A percentile compares a stretch with the other conserved stretches of the same genome.
phyloP scores from a whole-genome alignment of 1,140 invertebrate species.

The Neodiprion fabricii region DNA sequence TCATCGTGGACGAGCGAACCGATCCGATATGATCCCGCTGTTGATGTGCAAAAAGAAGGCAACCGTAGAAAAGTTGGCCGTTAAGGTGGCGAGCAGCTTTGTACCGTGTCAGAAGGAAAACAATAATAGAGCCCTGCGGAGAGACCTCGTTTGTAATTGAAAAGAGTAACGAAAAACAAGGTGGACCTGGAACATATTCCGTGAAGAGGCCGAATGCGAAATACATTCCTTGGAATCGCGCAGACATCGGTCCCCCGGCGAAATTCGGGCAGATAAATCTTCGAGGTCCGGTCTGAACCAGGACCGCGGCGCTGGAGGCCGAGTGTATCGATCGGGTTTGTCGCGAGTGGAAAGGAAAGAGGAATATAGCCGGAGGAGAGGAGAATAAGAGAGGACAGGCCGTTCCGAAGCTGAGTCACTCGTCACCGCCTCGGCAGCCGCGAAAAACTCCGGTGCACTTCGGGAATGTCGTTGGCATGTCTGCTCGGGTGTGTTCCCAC shows the following conservation, averaged over 20 bases:
- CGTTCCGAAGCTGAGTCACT: not conserved
- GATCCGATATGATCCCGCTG: too few relatives aligned
- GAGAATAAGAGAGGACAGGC: not conserved
- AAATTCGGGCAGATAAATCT: conserved; percentile 7
- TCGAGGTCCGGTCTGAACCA: not conserved
- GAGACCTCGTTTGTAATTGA: not conserved
- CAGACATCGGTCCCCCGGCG: conserved; percentile 5
- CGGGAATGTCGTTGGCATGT: conserved; percentile 6
- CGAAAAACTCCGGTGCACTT: conserved; percentile 3
- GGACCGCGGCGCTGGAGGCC: conserved; percentile 5
- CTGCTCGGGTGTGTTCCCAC: conserved; percentile 2
- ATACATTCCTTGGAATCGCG: conserved; percentile 55
- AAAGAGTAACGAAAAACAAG: not conserved
- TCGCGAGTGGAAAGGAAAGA: not conserved
- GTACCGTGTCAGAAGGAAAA: not conserved
- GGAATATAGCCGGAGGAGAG: not conserved
- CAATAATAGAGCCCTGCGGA: not conserved
- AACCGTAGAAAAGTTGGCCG: too few relatives aligned
- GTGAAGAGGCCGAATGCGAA: conserved; percentile 56
- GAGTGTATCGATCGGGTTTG: conserved; percentile 6
- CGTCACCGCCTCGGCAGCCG: conserved; percentile 2
- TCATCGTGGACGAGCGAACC: too few relatives aligned
- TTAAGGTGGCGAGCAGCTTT: too few relatives aligned
- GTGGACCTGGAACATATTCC: conserved; percentile 39
- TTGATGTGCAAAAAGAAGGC: too few relatives aligned